A percentile compares a stretch with the other conserved stretches of the same genome.
phyloP scores from a whole-genome alignment of 2,113 vertebrate genomes.

The Peucedramus taeniatus region DNA sequence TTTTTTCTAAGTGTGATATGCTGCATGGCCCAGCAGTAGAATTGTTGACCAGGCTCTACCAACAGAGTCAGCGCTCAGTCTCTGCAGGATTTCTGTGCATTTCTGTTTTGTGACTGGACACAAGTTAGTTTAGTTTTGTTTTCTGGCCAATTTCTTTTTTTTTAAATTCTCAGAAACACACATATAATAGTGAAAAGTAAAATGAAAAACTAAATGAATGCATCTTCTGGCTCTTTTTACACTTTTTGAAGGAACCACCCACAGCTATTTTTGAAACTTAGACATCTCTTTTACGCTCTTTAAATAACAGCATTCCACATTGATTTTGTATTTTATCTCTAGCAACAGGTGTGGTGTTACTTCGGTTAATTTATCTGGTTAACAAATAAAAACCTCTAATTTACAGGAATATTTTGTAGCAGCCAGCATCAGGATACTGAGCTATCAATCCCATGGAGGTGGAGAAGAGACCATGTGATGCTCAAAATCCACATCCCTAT shows the following conservation, averaged over 20 bases:
- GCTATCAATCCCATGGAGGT: neutral
- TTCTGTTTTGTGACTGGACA: neutral
- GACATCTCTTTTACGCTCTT: neutral
- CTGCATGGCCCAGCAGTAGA: neutral
- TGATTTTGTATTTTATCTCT: neutral
- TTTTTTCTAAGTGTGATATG: neutral
- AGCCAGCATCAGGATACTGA: neutral
- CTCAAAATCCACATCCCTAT: neutral
- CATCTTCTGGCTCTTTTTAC: neutral
- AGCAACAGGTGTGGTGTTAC: neutral
- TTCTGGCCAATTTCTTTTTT: neutral
- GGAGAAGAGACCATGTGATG: neutral
- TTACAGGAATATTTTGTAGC: neutral
- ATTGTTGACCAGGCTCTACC: neutral
- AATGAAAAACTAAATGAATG: neutral
- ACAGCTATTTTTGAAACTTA: neutral
- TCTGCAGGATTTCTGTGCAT: neutral
- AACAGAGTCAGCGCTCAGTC: neutral
- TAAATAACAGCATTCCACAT: neutral
- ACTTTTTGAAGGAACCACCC: neutral
- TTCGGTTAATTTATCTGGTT: neutral
- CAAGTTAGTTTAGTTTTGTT: neutral
- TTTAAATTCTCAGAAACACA: neutral
- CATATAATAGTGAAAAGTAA: neutral
- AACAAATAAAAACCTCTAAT: neutral